These are phyloP conservation scores for Hydrozoanthus gracilis DNA, from an alignment of 92 coral and sea anemone genomes.

Conservation along the genomic window DNA sequence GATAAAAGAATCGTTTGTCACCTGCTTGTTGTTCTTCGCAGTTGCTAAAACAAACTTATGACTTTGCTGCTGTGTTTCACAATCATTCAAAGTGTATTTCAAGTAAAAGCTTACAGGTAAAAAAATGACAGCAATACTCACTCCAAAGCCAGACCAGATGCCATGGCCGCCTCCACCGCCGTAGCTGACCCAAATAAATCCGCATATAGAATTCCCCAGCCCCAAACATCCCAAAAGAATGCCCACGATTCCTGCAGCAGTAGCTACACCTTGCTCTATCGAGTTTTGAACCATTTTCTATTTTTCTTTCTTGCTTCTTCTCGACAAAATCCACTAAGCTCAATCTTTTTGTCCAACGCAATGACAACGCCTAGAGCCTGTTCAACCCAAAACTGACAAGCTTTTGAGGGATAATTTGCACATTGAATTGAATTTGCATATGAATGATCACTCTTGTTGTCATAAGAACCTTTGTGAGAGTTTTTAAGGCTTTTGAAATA, in stretches of 20 bases:
- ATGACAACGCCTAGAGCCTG: background rate
- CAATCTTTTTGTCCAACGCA: background rate
- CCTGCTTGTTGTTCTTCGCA: no score
- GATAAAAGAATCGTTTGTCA: no score
- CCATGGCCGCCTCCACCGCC: conserved; percentile 55
- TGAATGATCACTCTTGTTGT: background rate
- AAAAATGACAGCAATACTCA: conserved; percentile 19
- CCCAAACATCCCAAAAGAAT: conserved; percentile 41
- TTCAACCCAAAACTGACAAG: background rate
- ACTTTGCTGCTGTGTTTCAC: no score
- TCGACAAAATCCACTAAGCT: background rate
- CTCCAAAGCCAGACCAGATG: conserved; percentile 59
- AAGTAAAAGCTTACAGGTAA: background rate
- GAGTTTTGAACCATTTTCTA: conserved; percentile 42
- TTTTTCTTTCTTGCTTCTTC: background rate
- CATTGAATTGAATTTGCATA: background rate
- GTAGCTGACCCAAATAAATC: conserved; percentile 56
- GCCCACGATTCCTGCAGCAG: conserved; percentile 46
- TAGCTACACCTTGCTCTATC: conserved; percentile 33
- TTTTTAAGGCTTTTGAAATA: no score
- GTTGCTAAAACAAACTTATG: no score
- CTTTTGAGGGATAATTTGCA: background rate
- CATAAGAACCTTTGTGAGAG: background rate
- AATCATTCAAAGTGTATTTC: no score
- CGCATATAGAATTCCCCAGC: conserved; percentile 31